phyloP scores from a whole-genome alignment of 2,797 vertebrate species.

The Bryconaethiops microstoma region DNA sequence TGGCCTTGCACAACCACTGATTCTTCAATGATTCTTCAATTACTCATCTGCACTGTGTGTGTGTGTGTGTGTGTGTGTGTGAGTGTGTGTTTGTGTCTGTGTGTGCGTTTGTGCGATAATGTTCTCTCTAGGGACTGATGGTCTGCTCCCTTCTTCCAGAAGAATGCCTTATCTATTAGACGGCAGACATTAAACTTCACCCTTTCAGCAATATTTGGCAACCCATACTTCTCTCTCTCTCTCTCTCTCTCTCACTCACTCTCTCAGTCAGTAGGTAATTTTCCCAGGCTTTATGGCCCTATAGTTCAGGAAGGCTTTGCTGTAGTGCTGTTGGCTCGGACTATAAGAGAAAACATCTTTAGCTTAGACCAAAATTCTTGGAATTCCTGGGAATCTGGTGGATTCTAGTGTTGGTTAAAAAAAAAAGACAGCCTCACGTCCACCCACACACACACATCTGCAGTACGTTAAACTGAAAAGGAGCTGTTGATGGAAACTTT shows the following conservation, averaged over 20 bases:
- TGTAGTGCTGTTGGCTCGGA: constrained; percentile 32
- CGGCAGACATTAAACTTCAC: constrained; percentile 35
- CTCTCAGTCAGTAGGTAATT: constrained; percentile 26
- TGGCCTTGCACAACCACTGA: neutral
- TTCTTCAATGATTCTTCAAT: constrained; percentile 9
- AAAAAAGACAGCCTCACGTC: constrained; percentile 46
- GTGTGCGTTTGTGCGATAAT: constrained; percentile 7
- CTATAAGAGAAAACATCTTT: constrained; percentile 41
- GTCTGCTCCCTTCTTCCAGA: constrained; percentile 24
- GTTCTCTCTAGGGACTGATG: constrained; percentile 13
- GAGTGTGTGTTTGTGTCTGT: constrained; percentile 17
- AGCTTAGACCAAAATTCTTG: constrained; percentile 39
- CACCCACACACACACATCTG: constrained; percentile 53
- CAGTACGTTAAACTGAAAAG: constrained; percentile 55
- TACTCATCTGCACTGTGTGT: constrained; percentile 32
- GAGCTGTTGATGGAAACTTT: constrained; percentile 37
- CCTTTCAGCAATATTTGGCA: constrained; percentile 26
- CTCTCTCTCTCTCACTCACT: constrained; percentile 19
- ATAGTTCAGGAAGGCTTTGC: constrained; percentile 38
- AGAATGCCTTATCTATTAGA: constrained; percentile 45
- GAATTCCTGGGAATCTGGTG: constrained; percentile 62
- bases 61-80: constrained; percentile 20
- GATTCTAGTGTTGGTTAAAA: constrained; percentile 57
- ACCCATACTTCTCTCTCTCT: constrained; percentile 9
- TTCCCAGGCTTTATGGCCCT: constrained; percentile 45